Evolutionary conservation across 2,113 vertebrate species (phyloP), one percentile per base, ranked within the genome.

Genomic region (Laterallus jamaicensis): DNA sequence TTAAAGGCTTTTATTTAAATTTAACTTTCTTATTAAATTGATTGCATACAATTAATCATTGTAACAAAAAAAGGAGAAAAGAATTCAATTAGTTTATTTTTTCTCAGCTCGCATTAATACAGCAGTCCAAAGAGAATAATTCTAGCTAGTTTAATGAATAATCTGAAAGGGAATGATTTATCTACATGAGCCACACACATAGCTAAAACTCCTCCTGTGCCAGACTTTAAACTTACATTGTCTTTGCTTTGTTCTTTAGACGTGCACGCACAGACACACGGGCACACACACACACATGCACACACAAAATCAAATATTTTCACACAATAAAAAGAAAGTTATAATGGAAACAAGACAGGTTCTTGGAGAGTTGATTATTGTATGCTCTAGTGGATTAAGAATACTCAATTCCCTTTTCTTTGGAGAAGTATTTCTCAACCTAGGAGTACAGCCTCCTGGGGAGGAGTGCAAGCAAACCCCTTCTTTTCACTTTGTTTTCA

Each of bases 131-230:
- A 95, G 49, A 97, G 63, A 95, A 81, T 66, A 91, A 81, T 97
- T 95, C 64, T 69, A 84, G 40, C 26, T 91, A 83, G 63, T 76
- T 96, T 96, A 97, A 96, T 96, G 94, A 97, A 92, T 83, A 97
- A 86, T 86, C 82, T 95, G 71, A 97, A 97, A 93, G 50, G 35
- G 74, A 47, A 20, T 85, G 29, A 97, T 96, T 96, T 97, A 97
- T 97, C 96, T 96, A 42, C 6, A 2, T 76, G 77, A 96, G 93
- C 90, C 86, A 92, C 95, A 96, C 95, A 95, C 83, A 80, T 66
- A 95, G 85, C 37, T 97, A 78, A 88, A 94, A 68, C 84, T 91
- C 70, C 91, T 96, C 66, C 79, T 90, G 82, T 89, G 87, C 15
- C 69, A 90, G 93, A 92, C 92, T 96, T 97, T 95, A 89, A 95